Base-by-base conservation (phyloP, 2,113 vertebrate genomes). In the Nothoprocta pentlandii region DNA sequence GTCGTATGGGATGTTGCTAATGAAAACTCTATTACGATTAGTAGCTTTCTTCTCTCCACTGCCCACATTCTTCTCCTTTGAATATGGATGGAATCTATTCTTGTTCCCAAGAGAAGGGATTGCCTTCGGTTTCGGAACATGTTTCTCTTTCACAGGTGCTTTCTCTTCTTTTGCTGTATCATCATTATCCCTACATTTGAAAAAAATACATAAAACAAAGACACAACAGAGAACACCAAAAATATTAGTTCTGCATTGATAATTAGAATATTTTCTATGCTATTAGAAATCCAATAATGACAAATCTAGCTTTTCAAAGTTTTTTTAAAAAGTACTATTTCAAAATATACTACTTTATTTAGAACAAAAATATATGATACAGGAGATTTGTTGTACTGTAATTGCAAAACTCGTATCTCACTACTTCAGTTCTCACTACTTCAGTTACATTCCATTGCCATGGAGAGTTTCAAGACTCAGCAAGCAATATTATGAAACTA, bases 1-100 rank as follows among this genome's bases (percentile, higher is more conserved):
- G 96, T 99, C 99, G 97, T 99, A 99, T 0, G 99, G 99, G 94
- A 99, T 99, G 96, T 99, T 99, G 98, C 99, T 99, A 97, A 99
- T 99, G 97, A 99, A 99, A 94, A 99, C 99, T 80, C 99, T 97
- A 93, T 99, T 99, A 94, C 98, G 98, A 76, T 98, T 99, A 91
- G 97, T 66, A 73, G 97, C 83, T 97, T 99, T 99, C 98, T 99
- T 99, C 70, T 99, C 99, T 94, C 97, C 98, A 77, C 96, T 67
- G 80, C 97, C 97, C 19, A 96, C 96, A 54, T 98, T 98, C 96
- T 99, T 99, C 21, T 99, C 99, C 98, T 99, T 99, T 49, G 97
- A 97, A 96, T 99, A 99, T 32, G 99, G 99, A 94, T 99, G 99
- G 95, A 98, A 99, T 95, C 99, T 98, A 91, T 97, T 98, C 95